These are phyloP conservation scores for Xiphydria camelus DNA, from an alignment of 2,888 invertebrate genomes.

Conservation along the genomic window DNA sequence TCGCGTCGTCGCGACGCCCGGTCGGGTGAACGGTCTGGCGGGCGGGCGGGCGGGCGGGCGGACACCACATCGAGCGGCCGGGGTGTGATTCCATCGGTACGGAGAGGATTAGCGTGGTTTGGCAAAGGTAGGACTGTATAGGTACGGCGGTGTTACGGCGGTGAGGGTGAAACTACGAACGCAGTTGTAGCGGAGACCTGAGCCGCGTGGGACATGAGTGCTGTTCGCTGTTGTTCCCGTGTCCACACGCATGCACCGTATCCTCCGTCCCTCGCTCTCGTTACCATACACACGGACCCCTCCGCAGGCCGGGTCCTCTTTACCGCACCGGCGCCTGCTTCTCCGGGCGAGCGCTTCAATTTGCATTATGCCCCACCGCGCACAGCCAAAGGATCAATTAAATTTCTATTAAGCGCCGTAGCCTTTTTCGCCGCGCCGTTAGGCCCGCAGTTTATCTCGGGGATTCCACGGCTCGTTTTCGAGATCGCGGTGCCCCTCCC, in stretches of 20 bases:
- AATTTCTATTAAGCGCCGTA: constrained; percentile 52
- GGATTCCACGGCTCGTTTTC: not conserved
- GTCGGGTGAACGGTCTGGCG: not conserved
- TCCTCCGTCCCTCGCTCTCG: constrained; percentile 9
- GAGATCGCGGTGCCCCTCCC: not conserved
- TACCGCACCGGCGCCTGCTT: constrained; percentile 2
- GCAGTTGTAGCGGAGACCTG: constrained; percentile 40
- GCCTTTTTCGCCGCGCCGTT: constrained; percentile 32
- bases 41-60: not conserved
- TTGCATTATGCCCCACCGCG: constrained; percentile 50
- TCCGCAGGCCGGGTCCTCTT: constrained; percentile 11
- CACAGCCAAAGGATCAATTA: constrained; percentile 55
- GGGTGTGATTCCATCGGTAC: constrained; percentile 35
- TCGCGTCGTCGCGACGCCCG: not conserved
- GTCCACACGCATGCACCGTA: constrained; percentile 15
- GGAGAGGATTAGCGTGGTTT: constrained; percentile 38
- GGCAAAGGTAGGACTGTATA: not conserved
- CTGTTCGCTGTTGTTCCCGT: constrained; percentile 42
- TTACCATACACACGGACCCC: constrained; percentile 24
- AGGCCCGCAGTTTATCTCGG: not conserved
- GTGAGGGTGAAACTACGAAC: constrained; percentile 9
- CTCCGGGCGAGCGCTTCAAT: constrained; percentile 37
- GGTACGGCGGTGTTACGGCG: constrained; percentile 8
- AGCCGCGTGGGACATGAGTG: constrained; percentile 50
- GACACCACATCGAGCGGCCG: constrained; percentile 4